Base-by-base conservation (phyloP, 2,888 invertebrate species). In the Hyposoter dolosus region DNA sequence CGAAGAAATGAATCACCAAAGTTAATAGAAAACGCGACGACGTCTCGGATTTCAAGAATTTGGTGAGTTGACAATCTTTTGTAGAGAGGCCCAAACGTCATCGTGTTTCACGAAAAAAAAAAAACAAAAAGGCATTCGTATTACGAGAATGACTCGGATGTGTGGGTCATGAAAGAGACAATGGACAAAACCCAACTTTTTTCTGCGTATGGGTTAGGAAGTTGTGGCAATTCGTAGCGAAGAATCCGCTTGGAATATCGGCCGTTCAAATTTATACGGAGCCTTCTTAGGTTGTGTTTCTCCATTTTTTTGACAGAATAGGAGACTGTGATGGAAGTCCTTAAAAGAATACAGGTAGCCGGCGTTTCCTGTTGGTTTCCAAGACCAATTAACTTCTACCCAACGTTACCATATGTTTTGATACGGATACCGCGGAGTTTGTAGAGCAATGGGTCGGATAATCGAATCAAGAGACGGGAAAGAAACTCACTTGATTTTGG, bases 101-200 rank as follows among this genome's bases (percentile, higher is more conserved):
- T 74, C 77, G 35, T n/a, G 53, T 63, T 19, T n/a, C 45, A 28
- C n/a, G 45, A 56, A 80, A 71, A 40, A 72, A 23, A 66, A 28
- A 40, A 40, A 40, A 40, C 47, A 63, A 19, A 63, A 71, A 71
- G 19, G 50, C 32, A 12, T 35, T 40, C 63, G 28, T 12, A n/a
- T 65, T 65, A 32, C 47, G 65, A 66, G 65, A 66, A 77, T 66
- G 76, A 84, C 60, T 56, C 65, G 65, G 56, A 53, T 53, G 7
- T 17, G 60, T 82, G 82, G 68, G 82, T 85, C 85, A 79, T 76
- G 35, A 60, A 71, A 56, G 32, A 19, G 56, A n/a, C 65, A 76
- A 82, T 63, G 60, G 71, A 63, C 71, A 75, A 82, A 71, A 75
- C 12, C 23, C 63, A 65, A 82, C 19, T 19, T 69, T 53, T 50